Base-by-base conservation (phyloP, 2,113 vertebrate species). In the Sinocyclocheilus rhinocerous region DNA sequence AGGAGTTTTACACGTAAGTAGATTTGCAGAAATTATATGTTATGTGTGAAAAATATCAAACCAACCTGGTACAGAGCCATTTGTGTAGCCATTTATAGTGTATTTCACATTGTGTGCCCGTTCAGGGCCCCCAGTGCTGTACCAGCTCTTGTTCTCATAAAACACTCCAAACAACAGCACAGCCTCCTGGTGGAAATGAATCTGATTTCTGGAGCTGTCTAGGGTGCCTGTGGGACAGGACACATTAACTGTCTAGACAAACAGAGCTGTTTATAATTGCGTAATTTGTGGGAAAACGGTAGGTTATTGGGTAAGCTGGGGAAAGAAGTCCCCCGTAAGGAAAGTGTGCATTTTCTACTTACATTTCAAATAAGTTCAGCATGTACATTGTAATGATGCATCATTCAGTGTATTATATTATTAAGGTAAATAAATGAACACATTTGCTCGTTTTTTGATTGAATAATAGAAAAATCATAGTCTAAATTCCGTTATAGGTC, bases 111-210 rank as follows among this genome's bases (percentile, higher is more conserved):
- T 88, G 75, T 89, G 59, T 36, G 95, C 76, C 0, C 90, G 69
- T 4, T 88, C 0, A 0, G 89, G 24, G 36, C 0, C 90, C 16
- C 76, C 93, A 55, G 87, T 90, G 26, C 48, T 83, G 85, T 93
- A 90, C 94, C 95, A 96, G 85, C 96, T 97, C 90, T 95, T 94
- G 83, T 88, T 96, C 92, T 99, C 98, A 88, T 99, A 96, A 90
- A 99, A 98, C 70, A 98, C 96, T 15, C 96, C 97, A 85, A 99
- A 99, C 88, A 98, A 94, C 82, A 99, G 92, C 0, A 97, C 90
- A 0, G 93, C 93, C 78, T 99, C 97, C 9, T 91, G 95, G 73
- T 95, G 67, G 16, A 96, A 94, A 86, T 90, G 83, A 29, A 92
- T 91, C 95, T 97, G 97, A 26, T 92, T 90, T 2, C 96, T 97